Base-by-base conservation (phyloP, 92 coral and sea anemone genomes). In the Paragorgia papillata region DNA sequence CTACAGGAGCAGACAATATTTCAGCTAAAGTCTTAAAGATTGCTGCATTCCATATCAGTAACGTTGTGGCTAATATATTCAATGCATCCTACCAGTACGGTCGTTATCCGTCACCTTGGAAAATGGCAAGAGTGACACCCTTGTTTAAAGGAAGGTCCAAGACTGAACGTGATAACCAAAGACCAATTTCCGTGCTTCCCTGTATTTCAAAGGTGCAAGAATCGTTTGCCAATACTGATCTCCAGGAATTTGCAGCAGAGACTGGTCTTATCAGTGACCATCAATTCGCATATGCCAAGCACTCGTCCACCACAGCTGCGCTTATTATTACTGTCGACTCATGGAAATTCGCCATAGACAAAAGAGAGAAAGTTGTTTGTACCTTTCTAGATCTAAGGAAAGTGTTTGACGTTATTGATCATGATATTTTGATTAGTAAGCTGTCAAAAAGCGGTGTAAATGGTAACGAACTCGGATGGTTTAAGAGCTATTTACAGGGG, bases 331-430 rank as follows among this genome's bases (percentile, higher is more conserved):
- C 70, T 43, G 86, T 74, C 37, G 69, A 82, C 59, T 56, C 78
- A 7, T 83, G 82, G 82, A 82, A 56, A 82, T 6, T 56, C 7
- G 82, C 82, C 40, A 76, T 83, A 50, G 79, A 83, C 58, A 59
- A 48, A n/a, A n/a, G 37, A 57, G 59, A 37, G 69, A 83, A 83
- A 76, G 83, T 83, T 18, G 87, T 76, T 9, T 62, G 82, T 39
- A 29, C 74, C 5, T 82, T 82, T 43, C 37, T 82, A 0, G 58
- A 76, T 59, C 57, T 66, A 9, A 63, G 87, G 28, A 83, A 66
- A 43, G 87, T 70, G 18, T 75, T 48, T n/a, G n/a, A n/a, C n/a
- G n/a, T n/a, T n/a, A n/a, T n/a, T n/a, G n/a, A n/a, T n/a, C n/a
- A n/a, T n/a, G 49, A 59, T 54, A 80, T 34, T 68, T 57, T 57